Conservation (phyloP, 2,888 invertebrate genomes). For the Volucella inflata region DNA sequence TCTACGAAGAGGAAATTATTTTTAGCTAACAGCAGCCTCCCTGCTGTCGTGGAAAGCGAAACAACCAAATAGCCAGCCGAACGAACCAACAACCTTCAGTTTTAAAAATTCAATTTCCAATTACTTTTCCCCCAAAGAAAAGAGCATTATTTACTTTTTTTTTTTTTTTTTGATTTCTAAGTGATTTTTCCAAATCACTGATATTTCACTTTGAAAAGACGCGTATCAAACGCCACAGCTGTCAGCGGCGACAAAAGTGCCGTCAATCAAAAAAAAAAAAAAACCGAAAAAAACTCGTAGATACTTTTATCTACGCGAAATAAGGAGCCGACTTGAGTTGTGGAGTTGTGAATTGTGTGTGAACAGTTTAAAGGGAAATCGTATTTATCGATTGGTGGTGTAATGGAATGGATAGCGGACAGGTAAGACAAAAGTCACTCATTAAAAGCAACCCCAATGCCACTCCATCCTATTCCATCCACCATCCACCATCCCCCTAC, state of each 20-base stretch:
- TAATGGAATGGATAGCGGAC: constrained; percentile 33
- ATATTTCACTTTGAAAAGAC: constrained; percentile 43
- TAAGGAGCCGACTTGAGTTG: neutral
- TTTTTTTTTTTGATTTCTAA: constrained; percentile 20
- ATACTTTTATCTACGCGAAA: neutral
- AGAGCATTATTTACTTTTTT: constrained; percentile 22
- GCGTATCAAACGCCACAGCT: constrained; percentile 10
- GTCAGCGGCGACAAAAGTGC: constrained; percentile 16
- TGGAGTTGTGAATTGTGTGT: neutral
- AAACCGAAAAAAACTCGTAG: neutral
- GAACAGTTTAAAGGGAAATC: neutral
- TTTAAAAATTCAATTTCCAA: constrained; percentile 41
- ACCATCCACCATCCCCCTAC: too few relatives aligned
- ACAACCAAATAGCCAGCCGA: neutral
- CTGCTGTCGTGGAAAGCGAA: neutral
- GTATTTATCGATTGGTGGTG: constrained; percentile 7
- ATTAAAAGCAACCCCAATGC: neutral
- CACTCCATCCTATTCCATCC: too few relatives aligned
- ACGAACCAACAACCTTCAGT: neutral
- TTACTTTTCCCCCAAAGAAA: constrained; percentile 29
- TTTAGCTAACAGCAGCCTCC: constrained; percentile 26
- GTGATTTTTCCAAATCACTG: constrained; percentile 37
- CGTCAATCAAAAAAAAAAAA: neutral
- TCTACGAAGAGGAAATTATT: constrained; percentile 54
- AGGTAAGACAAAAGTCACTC: constrained; percentile 29